Evolutionary conservation across 2,113 vertebrate genomes (phyloP).

Genomic region (Thamnophis sirtalis): DNA sequence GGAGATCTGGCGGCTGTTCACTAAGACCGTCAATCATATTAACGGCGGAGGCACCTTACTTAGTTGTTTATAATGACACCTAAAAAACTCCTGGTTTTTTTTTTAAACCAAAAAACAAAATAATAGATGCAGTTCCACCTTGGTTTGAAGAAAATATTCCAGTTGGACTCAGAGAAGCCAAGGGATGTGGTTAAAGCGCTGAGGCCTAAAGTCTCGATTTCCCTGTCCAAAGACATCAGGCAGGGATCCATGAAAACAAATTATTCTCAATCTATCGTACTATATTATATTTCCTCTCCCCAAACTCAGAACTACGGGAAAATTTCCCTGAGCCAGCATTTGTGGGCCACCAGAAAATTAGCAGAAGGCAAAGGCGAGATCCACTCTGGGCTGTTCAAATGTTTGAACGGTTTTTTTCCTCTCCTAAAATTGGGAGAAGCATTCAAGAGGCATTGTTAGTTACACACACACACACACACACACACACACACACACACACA

Average conservation of each 20-base stretch:
- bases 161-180: neutral
- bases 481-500: too few species aligned
- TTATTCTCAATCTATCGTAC: neutral
- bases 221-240: neutral
- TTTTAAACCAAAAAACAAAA: neutral
- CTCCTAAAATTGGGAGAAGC: neutral
- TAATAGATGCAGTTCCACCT: neutral
- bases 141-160: neutral
- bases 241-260: neutral
- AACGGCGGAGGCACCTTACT: neutral
- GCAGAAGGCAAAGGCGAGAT: neutral
- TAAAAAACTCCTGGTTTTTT: neutral
- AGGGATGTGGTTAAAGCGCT: neutral
- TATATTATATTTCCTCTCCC: neutral
- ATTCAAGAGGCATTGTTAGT: neutral
- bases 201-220: neutral
- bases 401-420: neutral
- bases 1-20: neutral
- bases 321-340: neutral
- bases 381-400: neutral
- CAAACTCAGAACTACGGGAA: neutral
- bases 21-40: neutral
- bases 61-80: neutral
- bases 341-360: neutral
- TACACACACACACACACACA: too few species aligned